A percentile compares a stretch with the other conserved stretches of the same genome.
phyloP scores from a whole-genome alignment of 2,113 vertebrate species.

The Macrotis lagotis region DNA sequence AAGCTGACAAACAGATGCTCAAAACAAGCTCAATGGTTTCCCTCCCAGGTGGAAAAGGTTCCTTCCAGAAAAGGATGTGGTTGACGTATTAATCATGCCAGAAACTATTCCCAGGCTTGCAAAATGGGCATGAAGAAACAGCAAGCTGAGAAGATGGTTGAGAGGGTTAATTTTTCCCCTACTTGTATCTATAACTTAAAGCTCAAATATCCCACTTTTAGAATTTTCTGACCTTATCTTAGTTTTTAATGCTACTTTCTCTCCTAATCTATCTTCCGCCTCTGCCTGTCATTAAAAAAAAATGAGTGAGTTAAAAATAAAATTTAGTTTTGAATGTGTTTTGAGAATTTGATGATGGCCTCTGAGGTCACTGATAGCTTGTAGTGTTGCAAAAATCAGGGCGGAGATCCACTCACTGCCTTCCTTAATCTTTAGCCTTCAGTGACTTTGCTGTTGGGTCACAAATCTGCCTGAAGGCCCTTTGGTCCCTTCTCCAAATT shows the following conservation, averaged over 20 bases:
- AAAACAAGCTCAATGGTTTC: not conserved
- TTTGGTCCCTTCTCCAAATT: not conserved
- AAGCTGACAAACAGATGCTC: not conserved
- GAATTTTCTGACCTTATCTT: constrained; percentile 5
- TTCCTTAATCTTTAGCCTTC: not conserved
- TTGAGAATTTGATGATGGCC: constrained; percentile 24
- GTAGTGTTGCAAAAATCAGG: constrained; percentile 6
- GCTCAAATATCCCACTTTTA: not conserved
- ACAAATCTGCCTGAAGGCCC: constrained; percentile 11
- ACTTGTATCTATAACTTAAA: not conserved
- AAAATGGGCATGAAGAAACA: not conserved
- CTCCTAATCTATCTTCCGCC: not conserved
- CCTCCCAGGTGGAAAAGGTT: not conserved
- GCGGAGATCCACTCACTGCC: constrained; percentile 22
- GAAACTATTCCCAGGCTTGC: not conserved
- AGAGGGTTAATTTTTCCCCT: not conserved
- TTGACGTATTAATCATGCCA: not conserved
- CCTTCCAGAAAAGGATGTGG: not conserved
- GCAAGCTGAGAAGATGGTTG: not conserved
- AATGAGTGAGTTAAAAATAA: constrained; percentile 32
- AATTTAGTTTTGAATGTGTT: constrained; percentile 38
- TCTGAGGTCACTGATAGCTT: not conserved
- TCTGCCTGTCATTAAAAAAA: constrained; percentile 29
- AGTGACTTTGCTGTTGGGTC: not conserved
- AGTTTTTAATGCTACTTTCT: constrained; percentile 35